phyloP scores from a whole-genome alignment of 2,888 invertebrate species.

The Trissolcus japonicus region DNA sequence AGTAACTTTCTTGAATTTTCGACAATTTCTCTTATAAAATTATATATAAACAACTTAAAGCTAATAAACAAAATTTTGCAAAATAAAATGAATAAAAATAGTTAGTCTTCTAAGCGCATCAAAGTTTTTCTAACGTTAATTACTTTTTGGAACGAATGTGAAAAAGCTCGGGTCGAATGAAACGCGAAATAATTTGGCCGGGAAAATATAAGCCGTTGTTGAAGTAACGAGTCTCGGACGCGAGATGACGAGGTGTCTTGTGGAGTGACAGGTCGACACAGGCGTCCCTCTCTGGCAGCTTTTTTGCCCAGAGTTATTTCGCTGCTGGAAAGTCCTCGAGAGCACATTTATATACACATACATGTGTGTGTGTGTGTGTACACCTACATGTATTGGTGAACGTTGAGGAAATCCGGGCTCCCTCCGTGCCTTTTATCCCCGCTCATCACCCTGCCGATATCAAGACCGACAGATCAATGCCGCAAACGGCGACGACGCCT shows the following conservation, averaged over 20 bases:
- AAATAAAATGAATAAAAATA: neutral
- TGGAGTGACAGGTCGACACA: slow-evolving; percentile 52
- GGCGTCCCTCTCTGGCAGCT: slow-evolving; percentile 67
- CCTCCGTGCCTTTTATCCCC: slow-evolving; percentile 57
- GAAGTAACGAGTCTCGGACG: slow-evolving; percentile 43
- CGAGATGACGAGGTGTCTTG: slow-evolving; percentile 51
- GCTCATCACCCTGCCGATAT: slow-evolving; percentile 70
- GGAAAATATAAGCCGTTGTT: slow-evolving; percentile 35
- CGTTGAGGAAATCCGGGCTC: slow-evolving; percentile 30
- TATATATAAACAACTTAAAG: no score
- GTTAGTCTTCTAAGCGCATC: neutral
- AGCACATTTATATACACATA: slow-evolving; percentile 21
- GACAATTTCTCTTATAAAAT: no score
- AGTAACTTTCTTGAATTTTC: no score
- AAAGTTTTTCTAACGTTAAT: slow-evolving; percentile 1
- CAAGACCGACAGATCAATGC: slow-evolving; percentile 76
- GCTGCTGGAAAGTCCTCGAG: slow-evolving; percentile 23
- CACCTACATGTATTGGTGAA: slow-evolving; percentile 4
- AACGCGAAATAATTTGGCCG: slow-evolving; percentile 33
- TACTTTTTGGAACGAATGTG: slow-evolving; percentile 8
- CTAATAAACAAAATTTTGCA: no score
- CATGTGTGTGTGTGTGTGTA: neutral
- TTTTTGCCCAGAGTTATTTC: slow-evolving; percentile 27
- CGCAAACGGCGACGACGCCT: slow-evolving; percentile 73
- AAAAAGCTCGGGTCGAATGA: slow-evolving; percentile 21